phyloP scores from a whole-genome alignment of 2,888 invertebrate species.

The Andrena flavipes region DNA sequence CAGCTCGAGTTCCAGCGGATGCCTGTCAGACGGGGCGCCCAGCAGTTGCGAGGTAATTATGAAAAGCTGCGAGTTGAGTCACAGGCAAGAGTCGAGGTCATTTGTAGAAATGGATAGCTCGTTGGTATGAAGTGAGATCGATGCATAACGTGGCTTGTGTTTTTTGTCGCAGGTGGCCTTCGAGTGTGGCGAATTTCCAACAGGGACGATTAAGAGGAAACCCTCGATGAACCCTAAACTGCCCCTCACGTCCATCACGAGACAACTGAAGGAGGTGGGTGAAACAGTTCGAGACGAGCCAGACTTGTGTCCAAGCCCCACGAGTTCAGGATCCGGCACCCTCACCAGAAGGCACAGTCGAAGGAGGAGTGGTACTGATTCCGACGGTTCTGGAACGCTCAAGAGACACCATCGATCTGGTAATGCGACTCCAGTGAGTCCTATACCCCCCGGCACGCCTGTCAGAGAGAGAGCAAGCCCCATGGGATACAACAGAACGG shows the following conservation, averaged over 20 bases:
- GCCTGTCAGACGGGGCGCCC: constrained; percentile 92
- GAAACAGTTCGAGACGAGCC: constrained; percentile 88
- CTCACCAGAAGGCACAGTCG: constrained; percentile 88
- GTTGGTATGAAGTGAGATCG: too few species aligned
- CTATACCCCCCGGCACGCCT: constrained; percentile 85
- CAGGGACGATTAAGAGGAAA: constrained; percentile 95
- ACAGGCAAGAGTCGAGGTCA: too few species aligned
- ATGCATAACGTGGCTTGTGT: background rate
- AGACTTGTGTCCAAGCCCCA: constrained; percentile 85
- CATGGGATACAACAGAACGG: constrained; percentile 81
- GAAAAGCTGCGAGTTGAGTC: background rate
- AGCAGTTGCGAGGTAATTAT: constrained; percentile 89
- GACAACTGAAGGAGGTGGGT: constrained; percentile 95
- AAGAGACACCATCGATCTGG: constrained; percentile 85
- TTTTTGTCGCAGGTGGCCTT: constrained; percentile 78
- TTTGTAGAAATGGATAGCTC: background rate
- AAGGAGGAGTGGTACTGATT: constrained; percentile 85
- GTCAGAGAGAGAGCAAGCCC: constrained; percentile 85
- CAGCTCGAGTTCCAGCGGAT: constrained; percentile 94
- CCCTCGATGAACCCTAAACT: constrained; percentile 97
- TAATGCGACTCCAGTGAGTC: constrained; percentile 85
- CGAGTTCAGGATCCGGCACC: constrained; percentile 85
- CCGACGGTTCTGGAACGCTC: constrained; percentile 84
- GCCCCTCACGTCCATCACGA: constrained; percentile 95
- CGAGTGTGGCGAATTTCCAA: constrained; percentile 83